Conservation (phyloP, 2,797 vertebrate genomes). For the Scolopax bukidnonensis region DNA sequence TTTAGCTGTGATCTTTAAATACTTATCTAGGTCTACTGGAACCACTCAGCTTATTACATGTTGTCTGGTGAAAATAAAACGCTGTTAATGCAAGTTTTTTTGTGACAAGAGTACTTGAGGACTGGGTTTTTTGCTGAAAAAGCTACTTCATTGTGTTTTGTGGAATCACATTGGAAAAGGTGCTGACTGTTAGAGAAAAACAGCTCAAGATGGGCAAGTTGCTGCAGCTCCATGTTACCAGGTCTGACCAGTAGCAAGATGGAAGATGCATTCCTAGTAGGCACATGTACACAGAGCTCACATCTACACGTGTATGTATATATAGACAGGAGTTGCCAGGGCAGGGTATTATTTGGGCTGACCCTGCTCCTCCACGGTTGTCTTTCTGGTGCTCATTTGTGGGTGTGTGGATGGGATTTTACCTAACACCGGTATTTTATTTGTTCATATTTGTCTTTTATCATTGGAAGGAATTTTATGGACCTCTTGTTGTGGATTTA, state of each 20-base stretch:
- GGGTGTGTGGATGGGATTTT: neutral
- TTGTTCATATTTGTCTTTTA: neutral
- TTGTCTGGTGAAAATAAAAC: neutral
- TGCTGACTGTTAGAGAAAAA: neutral
- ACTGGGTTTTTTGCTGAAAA: neutral
- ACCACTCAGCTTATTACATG: neutral
- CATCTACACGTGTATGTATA: neutral
- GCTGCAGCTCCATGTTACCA: neutral
- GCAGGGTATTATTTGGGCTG: neutral
- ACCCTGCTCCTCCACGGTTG: accelerated
- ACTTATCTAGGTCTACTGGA: neutral
- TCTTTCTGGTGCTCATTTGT: neutral
- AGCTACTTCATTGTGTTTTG: neutral
- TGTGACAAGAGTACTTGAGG: neutral
- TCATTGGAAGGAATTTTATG: neutral
- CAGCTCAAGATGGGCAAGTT: neutral
- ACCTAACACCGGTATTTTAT: neutral
- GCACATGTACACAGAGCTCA: neutral
- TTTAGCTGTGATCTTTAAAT: neutral
- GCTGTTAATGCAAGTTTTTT: neutral
- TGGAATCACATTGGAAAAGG: neutral
- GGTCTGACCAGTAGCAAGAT: neutral
- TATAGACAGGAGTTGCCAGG: neutral
- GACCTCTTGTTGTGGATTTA: neutral
- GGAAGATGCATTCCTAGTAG: neutral